Evolutionary conservation across 2,797 vertebrate genomes (phyloP).

Genomic region (Tapirus indicus): DNA sequence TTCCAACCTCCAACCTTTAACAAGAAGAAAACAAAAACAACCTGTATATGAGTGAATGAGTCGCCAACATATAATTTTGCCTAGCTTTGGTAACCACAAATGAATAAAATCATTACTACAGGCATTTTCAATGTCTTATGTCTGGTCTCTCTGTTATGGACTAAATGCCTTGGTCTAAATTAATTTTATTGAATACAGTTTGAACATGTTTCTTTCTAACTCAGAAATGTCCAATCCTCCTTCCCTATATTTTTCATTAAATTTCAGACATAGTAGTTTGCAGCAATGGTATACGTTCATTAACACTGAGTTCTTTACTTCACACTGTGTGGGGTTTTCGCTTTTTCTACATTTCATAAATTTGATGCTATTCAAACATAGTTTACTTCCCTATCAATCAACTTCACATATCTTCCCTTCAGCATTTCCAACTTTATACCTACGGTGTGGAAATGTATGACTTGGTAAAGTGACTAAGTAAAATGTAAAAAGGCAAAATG

Average conservation of each 20-base stretch:
- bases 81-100: background rate
- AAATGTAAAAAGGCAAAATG: background rate
- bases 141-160: background rate
- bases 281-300: background rate
- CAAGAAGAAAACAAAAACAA: background rate
- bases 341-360: background rate
- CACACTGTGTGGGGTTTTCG: accelerated
- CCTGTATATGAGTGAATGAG: background rate
- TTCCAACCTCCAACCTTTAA: background rate
- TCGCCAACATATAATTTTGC: background rate
- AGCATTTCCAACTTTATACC: background rate
- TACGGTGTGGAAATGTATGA: background rate
- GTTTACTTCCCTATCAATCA: background rate
- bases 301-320: background rate
- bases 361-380: background rate
- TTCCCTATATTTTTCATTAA: background rate
- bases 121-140: background rate
- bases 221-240: background rate
- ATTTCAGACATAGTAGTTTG: background rate
- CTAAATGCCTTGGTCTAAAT: background rate
- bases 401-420: background rate
- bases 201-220: background rate
- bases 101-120: background rate
- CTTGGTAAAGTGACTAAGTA: background rate
- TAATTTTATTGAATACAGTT: background rate